A percentile compares a stretch with the other conserved stretches of the same genome.
Conservation (phyloP, 2,113 vertebrate genomes). For the Pristiophorus japonicus region DNA sequence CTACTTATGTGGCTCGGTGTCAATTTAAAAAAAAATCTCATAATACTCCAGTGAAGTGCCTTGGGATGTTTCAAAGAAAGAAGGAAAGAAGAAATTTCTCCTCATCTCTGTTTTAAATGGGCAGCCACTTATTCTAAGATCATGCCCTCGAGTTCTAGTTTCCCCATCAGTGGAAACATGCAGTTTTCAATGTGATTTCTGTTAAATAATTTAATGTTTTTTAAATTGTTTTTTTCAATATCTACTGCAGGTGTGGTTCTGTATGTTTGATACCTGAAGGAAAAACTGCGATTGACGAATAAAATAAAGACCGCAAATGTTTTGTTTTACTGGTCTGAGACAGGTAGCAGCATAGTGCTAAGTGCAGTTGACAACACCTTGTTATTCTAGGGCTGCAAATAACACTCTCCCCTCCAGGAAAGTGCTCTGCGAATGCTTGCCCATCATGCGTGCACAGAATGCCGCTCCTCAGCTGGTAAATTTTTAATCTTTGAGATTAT, state of each 20-base stretch:
- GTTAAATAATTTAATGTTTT: neutral
- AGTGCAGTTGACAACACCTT: neutral
- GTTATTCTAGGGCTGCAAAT: neutral
- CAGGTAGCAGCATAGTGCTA: neutral
- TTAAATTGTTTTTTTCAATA: neutral
- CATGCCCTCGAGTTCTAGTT: no score
- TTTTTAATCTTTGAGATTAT: neutral
- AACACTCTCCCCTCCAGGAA: neutral
- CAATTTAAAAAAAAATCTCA: no score
- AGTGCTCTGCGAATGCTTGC: no score
- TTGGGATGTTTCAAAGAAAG: no score
- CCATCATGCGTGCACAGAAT: neutral
- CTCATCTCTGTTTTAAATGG: no score
- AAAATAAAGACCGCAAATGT: neutral
- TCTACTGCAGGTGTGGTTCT: neutral
- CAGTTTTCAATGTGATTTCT: neutral
- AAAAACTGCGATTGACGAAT: neutral
- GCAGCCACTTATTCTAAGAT: no score
- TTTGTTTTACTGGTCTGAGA: neutral
- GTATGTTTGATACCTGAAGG: neutral
- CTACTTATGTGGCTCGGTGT: no score
- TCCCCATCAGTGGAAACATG: no score
- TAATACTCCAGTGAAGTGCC: no score
- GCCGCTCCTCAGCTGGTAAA: neutral
- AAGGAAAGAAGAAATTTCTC: no score